Conservation (phyloP, 1,140 invertebrate species). For the Hesperophylax magnus region DNA sequence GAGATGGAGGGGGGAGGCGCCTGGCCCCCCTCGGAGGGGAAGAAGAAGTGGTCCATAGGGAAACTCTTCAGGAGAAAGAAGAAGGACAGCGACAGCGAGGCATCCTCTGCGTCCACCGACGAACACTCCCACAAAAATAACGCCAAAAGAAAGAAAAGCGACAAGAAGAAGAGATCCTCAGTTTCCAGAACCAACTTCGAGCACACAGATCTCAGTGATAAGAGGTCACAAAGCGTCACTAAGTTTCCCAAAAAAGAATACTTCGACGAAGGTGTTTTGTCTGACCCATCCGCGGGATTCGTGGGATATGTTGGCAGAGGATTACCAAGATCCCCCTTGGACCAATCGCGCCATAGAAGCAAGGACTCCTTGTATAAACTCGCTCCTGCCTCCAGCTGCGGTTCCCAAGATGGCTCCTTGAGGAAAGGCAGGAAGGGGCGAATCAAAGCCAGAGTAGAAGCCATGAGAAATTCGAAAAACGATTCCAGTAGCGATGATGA, state of each 20-base stretch:
- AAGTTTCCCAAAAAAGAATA: conserved; percentile 64
- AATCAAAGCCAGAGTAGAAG: conserved; percentile 77
- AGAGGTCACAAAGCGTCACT: conserved; percentile 67
- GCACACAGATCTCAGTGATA: conserved; percentile 65
- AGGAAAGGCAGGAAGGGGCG: conserved; percentile 72
- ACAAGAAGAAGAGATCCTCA: conserved; percentile 61
- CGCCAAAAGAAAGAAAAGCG: conserved; percentile 67
- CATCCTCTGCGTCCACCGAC: conserved; percentile 76
- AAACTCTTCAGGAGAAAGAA: conserved; percentile 79
- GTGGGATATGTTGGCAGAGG: conserved; percentile 66
- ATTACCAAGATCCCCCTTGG: conserved; percentile 61
- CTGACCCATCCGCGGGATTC: conserved; percentile 70
- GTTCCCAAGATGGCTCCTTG: conserved; percentile 68
- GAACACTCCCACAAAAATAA: conserved; percentile 68
- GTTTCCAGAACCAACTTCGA: conserved; percentile 68
- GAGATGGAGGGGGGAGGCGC: conserved; percentile 33
- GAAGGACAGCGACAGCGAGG: conserved; percentile 73
- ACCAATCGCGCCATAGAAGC: conserved; percentile 52
- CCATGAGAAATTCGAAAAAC: conserved; percentile 73
- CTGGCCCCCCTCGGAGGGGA: conserved; percentile 21
- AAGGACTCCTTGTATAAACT: conserved; percentile 58
- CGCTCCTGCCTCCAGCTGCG: conserved; percentile 63
- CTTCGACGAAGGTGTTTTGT: conserved; percentile 71
- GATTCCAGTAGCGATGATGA: conserved; percentile 84
- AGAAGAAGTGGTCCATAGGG: conserved; percentile 82